Percentiles rank a stretch among this genome's conserved stretches.
Evolutionary conservation across 2,888 invertebrate species (phyloP).

Genomic region (Eristalis intricaria): DNA sequence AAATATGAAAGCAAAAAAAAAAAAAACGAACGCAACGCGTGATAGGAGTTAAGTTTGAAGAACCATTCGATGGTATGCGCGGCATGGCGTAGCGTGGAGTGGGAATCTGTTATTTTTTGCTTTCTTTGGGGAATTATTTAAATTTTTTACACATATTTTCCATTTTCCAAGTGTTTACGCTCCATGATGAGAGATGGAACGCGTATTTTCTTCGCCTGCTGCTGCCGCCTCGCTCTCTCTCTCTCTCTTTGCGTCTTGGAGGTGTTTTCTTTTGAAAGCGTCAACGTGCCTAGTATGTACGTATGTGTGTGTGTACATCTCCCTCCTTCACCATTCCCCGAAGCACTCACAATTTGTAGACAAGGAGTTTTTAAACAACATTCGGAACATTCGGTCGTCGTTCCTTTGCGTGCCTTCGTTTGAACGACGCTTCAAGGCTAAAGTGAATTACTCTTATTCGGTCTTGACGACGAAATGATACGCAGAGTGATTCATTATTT

Average conservation of each 20-base stretch:
- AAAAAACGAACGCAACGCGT: not conserved
- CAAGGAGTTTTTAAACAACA: not conserved
- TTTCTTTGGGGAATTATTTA: conserved; percentile 41
- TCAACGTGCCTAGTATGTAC: not conserved
- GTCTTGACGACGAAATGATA: not conserved
- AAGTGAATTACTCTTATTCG: not conserved
- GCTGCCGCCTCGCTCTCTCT: no score
- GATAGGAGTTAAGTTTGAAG: not conserved
- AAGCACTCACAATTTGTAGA: not conserved
- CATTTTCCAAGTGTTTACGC: conserved; percentile 48
- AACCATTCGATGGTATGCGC: conserved; percentile 3
- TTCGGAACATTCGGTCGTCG: not conserved
- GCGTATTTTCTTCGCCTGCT: not conserved
- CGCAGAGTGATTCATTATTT: not conserved
- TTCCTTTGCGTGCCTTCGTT: not conserved
- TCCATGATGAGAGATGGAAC: not conserved
- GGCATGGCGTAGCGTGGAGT: not conserved
- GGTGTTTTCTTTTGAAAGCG: not conserved
- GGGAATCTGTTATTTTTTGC: not conserved
- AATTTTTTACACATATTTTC: conserved; percentile 54
- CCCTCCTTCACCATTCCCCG: not conserved
- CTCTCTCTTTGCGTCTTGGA: no score
- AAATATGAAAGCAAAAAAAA: not conserved
- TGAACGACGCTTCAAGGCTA: not conserved
- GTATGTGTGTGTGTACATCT: not conserved